A percentile compares a stretch with the other conserved stretches of the same genome.
These are phyloP conservation scores for Aythya fuligula DNA, from an alignment of 2,797 vertebrate species.

Conservation along the genomic window DNA sequence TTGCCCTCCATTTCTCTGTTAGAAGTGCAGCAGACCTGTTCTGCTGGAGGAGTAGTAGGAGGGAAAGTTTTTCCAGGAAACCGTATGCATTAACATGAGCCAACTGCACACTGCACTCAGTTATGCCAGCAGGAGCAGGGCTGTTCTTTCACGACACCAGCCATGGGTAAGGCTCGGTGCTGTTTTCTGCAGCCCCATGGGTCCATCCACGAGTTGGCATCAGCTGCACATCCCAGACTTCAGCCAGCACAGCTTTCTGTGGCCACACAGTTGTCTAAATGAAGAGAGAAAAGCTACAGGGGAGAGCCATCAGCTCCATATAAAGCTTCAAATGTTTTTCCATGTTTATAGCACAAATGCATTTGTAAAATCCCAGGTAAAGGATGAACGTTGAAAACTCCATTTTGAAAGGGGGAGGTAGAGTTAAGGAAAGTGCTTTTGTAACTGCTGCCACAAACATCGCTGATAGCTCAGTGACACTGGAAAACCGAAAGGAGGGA, in stretches of 20 bases:
- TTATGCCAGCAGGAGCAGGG: neutral
- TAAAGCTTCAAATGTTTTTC: conserved; percentile 45
- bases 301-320: conserved; percentile 2
- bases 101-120: neutral
- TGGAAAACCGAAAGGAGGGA: neutral
- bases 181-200: neutral
- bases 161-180: neutral
- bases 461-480: neutral
- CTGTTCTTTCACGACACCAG: neutral
- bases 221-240: neutral
- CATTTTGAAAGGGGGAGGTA: neutral
- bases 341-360: neutral
- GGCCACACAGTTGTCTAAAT: conserved; percentile 26
- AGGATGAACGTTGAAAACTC: neutral
- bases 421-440: neutral
- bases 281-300: conserved; percentile 50
- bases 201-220: neutral
- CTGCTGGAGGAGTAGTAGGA: neutral
- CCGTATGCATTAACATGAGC: neutral
- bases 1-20: neutral
- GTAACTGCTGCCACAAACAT: conserved; percentile 11
- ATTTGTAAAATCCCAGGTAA: conserved; percentile 11
- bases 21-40: neutral
- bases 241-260: neutral
- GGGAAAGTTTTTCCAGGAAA: neutral